phyloP scores from a whole-genome alignment of 1,140 invertebrate species.

The Halesus radiatus region DNA sequence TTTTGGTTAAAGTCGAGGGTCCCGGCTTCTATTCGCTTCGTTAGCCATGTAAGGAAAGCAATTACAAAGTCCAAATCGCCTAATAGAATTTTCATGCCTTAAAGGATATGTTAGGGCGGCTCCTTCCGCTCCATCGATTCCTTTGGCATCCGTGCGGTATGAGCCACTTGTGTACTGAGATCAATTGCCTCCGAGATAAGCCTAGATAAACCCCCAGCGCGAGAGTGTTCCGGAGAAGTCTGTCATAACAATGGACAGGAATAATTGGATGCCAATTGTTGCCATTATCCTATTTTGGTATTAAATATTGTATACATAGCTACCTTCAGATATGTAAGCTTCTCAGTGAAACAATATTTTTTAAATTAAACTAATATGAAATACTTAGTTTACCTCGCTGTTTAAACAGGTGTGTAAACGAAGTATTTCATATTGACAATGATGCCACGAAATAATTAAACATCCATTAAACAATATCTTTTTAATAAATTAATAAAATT shows the following conservation, averaged over 20 bases:
- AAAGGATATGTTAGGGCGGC: conserved; percentile 14
- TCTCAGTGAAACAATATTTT: too few species aligned
- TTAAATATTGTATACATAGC: too few species aligned
- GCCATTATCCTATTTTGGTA: background rate
- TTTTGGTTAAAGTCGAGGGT: conserved; percentile 36
- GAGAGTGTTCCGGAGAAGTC: conserved; percentile 34
- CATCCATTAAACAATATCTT: too few species aligned
- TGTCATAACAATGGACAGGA: conserved; percentile 45
- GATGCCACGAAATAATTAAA: too few species aligned
- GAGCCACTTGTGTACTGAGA: background rate
- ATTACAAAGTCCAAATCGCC: conserved; percentile 53
- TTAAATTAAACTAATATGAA: too few species aligned
- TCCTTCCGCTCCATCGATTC: conserved; percentile 34
- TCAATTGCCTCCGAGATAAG: background rate
- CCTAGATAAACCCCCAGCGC: background rate
- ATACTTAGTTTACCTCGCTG: too few species aligned
- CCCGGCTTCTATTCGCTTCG: conserved; percentile 49
- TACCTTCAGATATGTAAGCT: too few species aligned
- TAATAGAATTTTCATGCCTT: conserved; percentile 55
- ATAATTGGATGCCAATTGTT: conserved; percentile 47
- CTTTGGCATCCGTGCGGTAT: background rate
- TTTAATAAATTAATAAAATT: too few species aligned
- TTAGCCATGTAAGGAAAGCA: conserved; percentile 55
- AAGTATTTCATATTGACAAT: too few species aligned
- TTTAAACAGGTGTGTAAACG: too few species aligned